Evolutionary conservation across 2,797 vertebrate species (phyloP), one percentile per base, ranked within the genome.

Genomic region (Ceryle rudis): DNA sequence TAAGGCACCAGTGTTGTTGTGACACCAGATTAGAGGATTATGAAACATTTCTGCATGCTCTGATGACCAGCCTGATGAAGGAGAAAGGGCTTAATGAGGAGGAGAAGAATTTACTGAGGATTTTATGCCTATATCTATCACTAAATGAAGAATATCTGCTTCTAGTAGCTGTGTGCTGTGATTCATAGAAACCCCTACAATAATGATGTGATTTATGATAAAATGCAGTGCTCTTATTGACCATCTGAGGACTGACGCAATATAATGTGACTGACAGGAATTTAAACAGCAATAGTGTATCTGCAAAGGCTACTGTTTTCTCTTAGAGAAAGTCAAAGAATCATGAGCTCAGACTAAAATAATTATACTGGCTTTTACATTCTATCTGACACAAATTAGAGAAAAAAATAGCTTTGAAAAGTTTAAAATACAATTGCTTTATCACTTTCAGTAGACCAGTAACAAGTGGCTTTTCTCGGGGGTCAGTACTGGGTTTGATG

Each of bases 21-120:
- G 93, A 93, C 89, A 96, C 64, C 26, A 87, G 86, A 61, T 92
- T 80, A 78, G 60, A 61, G 80, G 81, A 80, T 94, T 95, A 80
- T 90, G 88, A 89, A 87, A 81, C 78, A n/a, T 95, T 95, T 95
- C 66, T 89, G 86, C 64, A 75, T 66, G 77, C 90, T 92, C 83
- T 92, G 73, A 71, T 95, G 73, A 73, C 78, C 86, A 81, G 67
- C 41, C 31, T 77, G 67, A 55, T 93, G 88, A 92, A 90, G 78
- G 54, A 62, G 46, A 94, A 95, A 90, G 25, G 39, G 47, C 74
- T 94, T 96, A 86, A 90, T 46, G 73, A 95, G 55, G 55, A 93
- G 42, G 31, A 72, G 31, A 88, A 94, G 46, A 90, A 86, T 84
- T 90, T 90, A 46, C 80, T 55, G 46, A 58, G 66, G 39, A 66